A percentile compares a stretch with the other conserved stretches of the same genome.
Evolutionary conservation across 2,113 vertebrate genomes (phyloP).

Genomic region (Rallus limicola): DNA sequence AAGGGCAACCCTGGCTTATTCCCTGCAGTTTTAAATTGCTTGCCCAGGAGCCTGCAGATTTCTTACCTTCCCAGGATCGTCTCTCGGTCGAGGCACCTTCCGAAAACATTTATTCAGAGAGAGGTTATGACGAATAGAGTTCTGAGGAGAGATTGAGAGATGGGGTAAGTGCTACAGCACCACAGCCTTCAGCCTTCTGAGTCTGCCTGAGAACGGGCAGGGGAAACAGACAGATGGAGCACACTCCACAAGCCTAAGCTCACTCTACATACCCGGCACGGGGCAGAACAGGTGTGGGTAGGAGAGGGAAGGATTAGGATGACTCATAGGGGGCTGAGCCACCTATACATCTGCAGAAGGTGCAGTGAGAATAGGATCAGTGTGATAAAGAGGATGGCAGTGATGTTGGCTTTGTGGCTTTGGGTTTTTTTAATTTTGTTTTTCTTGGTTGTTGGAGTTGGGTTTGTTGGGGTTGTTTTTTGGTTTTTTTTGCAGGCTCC

Average conservation of each 20-base stretch:
- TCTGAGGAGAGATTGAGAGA: conserved; percentile 76
- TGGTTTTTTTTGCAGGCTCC: not conserved
- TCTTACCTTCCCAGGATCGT: conserved; percentile 94
- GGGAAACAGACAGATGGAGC: not conserved
- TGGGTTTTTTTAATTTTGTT: not conserved
- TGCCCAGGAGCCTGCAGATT: not conserved
- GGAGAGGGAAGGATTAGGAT: not conserved
- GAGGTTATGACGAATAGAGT: conserved; percentile 96
- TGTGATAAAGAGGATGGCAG: not conserved
- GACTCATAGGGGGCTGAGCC: not conserved
- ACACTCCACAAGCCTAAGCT: not conserved
- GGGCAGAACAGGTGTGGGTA: not conserved
- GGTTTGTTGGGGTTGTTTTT: too few species aligned
- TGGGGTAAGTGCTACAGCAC: not conserved
- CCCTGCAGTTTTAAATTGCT: conserved; percentile 24
- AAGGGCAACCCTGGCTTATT: conserved; percentile 42
- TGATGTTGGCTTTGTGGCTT: not conserved
- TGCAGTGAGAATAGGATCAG: not conserved
- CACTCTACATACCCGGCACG: not conserved
- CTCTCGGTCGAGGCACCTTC: conserved; percentile 94
- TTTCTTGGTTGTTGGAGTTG: not conserved
- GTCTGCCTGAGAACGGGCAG: not conserved
- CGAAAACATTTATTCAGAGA: conserved; percentile 98
- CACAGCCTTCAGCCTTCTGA: not conserved
- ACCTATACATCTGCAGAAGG: not conserved